Conservation (phyloP, 2,888 invertebrate genomes). For the Pyrocoelia pectoralis region DNA sequence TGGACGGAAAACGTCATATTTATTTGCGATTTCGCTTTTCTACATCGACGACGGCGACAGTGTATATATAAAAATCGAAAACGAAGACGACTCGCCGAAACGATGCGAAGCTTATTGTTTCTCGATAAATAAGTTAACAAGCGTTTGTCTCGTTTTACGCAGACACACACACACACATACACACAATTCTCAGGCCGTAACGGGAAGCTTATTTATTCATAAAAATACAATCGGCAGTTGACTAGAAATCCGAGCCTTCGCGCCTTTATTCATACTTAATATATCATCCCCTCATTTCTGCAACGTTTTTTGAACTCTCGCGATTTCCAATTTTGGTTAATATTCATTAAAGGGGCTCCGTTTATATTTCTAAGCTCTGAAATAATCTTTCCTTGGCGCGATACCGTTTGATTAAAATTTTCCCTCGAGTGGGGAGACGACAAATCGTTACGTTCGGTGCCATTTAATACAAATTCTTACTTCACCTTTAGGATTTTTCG, state of each 20-base stretch:
- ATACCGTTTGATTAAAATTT: too few relatives aligned
- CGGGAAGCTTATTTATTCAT: constrained; percentile 40
- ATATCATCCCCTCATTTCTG: constrained; percentile 4
- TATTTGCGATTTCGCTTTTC: constrained; percentile 24
- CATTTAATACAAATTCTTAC: too few relatives aligned
- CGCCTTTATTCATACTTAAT: constrained; percentile 40
- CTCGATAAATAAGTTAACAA: constrained; percentile 39
- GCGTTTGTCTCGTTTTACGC: constrained; percentile 8
- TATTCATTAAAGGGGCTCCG: constrained; percentile 23
- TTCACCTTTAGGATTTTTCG: too few relatives aligned
- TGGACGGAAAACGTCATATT: constrained; percentile 27
- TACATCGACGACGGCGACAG: constrained; percentile 16
- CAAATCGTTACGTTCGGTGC: too few relatives aligned
- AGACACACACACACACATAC: too few relatives aligned
- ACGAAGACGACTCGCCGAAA: constrained; percentile 5
- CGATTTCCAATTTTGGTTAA: constrained; percentile 24
- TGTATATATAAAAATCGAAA: too few relatives aligned
- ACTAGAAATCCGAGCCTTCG: constrained; percentile 38
- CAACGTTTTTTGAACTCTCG: constrained; percentile 4
- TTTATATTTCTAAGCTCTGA: constrained; percentile 16
- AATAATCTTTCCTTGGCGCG: too few relatives aligned
- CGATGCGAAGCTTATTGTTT: constrained; percentile 31
- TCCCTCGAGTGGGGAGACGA: too few relatives aligned
- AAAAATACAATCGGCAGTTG: constrained; percentile 41
- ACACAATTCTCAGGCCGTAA: constrained; percentile 8